phyloP scores from a whole-genome alignment of 2,888 invertebrate genomes.

The Mamestra brassicae region DNA sequence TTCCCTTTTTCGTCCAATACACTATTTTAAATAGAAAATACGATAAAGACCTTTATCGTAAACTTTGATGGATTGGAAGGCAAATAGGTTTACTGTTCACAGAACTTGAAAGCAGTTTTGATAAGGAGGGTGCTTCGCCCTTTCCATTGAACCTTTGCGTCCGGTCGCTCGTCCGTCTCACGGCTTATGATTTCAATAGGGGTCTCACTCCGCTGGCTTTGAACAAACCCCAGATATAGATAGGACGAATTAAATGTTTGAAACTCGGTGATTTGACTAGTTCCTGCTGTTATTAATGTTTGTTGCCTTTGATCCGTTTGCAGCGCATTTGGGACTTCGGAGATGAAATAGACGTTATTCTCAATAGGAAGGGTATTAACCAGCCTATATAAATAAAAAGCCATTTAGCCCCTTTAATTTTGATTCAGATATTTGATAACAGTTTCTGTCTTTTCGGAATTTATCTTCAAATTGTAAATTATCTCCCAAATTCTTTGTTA shows the following conservation, averaged over 20 bases:
- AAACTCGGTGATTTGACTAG: constrained; percentile 59
- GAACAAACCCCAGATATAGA: constrained; percentile 63
- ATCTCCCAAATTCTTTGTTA: constrained; percentile 35
- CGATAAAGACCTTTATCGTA: constrained; percentile 70
- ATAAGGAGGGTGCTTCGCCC: constrained; percentile 72
- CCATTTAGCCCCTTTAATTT: constrained; percentile 14
- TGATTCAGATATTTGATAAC: constrained; percentile 33
- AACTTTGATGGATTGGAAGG: constrained; percentile 75
- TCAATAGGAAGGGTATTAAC: constrained; percentile 11
- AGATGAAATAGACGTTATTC: constrained; percentile 33
- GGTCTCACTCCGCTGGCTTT: constrained; percentile 66
- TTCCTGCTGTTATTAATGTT: constrained; percentile 62
- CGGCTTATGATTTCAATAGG: constrained; percentile 72
- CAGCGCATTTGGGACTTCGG: constrained; percentile 32
- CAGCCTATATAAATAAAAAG: constrained; percentile 22
- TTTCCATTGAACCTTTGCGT: constrained; percentile 70
- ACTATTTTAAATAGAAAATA: constrained; percentile 68
- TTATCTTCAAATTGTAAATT: constrained; percentile 40
- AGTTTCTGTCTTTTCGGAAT: constrained; percentile 19
- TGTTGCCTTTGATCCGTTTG: constrained; percentile 58
- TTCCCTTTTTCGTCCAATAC: constrained; percentile 53
- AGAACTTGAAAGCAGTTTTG: constrained; percentile 76
- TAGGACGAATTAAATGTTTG: constrained; percentile 65
- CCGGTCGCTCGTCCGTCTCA: constrained; percentile 62
- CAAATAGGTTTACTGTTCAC: constrained; percentile 74